phyloP scores from a whole-genome alignment of 2,797 vertebrate genomes.

The Urosaurus nigricauda region DNA sequence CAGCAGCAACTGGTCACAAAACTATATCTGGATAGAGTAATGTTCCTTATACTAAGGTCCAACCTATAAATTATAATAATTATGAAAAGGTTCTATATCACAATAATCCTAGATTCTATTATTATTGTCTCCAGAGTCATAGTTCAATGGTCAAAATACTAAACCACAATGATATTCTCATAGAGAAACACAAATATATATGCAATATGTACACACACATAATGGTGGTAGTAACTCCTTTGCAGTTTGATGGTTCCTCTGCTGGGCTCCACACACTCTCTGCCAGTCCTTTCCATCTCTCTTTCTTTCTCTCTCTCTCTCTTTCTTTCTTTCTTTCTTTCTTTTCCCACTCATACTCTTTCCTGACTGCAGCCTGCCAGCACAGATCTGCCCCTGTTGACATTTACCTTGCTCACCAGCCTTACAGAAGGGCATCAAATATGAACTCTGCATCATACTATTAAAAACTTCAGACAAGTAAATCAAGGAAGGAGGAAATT shows the following conservation, averaged over 20 bases:
- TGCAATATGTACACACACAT: background rate
- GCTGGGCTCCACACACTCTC: background rate
- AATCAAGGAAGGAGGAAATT: background rate
- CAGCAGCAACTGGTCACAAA: too few species aligned
- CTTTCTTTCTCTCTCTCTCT: too few species aligned
- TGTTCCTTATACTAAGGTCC: too few species aligned
- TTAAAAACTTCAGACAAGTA: background rate
- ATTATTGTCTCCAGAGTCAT: too few species aligned
- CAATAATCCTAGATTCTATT: too few species aligned
- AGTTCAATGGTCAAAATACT: too few species aligned
- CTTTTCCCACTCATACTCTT: background rate
- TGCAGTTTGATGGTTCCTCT: background rate
- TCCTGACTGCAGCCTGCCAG: background rate
- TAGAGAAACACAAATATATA: background rate
- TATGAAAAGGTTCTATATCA: too few species aligned
- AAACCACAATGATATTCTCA: background rate
- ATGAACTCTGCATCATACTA: background rate
- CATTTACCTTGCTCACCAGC: background rate
- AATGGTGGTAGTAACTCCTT: background rate
- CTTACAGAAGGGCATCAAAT: background rate
- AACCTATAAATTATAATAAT: too few species aligned
- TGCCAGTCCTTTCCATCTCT: background rate
- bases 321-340: too few species aligned
- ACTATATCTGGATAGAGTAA: too few species aligned
- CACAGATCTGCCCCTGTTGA: background rate